A percentile compares a stretch with the other conserved stretches of the same genome.
Evolutionary conservation across 2,113 vertebrate species (phyloP).

Genomic region (Aspiorhynchus laticeps): DNA sequence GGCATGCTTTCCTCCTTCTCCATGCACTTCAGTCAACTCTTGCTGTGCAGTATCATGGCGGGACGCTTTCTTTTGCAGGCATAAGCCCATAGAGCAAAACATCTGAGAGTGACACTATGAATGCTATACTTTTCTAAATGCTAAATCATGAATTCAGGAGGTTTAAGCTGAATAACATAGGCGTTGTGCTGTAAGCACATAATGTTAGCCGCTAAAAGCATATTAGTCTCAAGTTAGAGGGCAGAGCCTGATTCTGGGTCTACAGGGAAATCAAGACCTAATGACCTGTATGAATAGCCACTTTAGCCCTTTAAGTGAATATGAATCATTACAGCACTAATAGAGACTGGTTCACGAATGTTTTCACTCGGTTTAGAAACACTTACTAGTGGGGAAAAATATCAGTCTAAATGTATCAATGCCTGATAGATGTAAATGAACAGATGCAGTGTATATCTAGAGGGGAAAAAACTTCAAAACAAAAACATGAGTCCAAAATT

Average conservation of each 20-base stretch:
- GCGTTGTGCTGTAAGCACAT: not conserved
- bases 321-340: not conserved
- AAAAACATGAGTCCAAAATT: not conserved
- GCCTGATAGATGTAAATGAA: constrained; percentile 11
- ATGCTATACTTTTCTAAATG: not conserved
- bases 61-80: not conserved
- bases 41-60: not conserved
- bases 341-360: not conserved
- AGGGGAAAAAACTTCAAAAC: not conserved
- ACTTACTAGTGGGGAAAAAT: not conserved
- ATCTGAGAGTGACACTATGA: not conserved
- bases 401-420: not conserved
- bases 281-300: constrained; percentile 24
- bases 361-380: constrained; percentile 7
- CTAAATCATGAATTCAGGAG: not conserved
- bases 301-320: constrained; percentile 11
- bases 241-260: constrained; percentile 12
- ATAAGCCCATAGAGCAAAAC: constrained; percentile 5
- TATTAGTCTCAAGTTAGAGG: not conserved
- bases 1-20: not conserved
- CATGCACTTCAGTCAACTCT: not conserved
- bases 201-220: not conserved
- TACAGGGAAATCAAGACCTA: constrained; percentile 24
- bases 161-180: not conserved
- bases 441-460: not conserved